Percentiles rank a stretch among this genome's conserved stretches.
These are phyloP conservation scores for Tinea semifulvella DNA, from an alignment of 2,888 invertebrate genomes.

Conservation along the genomic window DNA sequence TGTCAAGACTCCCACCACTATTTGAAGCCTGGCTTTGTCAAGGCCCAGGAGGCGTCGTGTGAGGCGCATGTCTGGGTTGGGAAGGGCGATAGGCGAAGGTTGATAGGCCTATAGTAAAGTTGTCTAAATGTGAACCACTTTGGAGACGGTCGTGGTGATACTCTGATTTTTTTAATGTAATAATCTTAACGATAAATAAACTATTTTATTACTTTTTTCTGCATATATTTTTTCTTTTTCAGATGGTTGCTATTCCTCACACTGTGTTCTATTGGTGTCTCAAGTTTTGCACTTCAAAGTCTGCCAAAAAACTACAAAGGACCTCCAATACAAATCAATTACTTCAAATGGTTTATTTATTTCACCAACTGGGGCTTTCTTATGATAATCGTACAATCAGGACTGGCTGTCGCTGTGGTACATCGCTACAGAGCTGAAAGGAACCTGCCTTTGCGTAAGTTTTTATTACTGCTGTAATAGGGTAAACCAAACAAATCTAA, in stretches of 20 bases:
- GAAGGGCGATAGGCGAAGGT: no score
- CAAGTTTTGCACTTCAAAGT: constrained; percentile 49
- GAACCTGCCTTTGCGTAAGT: constrained; percentile 39
- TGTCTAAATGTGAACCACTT: no score
- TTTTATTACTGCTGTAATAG: no score
- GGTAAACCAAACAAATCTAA: no score
- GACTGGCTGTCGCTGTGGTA: constrained; percentile 60
- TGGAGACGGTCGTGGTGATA: no score
- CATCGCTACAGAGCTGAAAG: constrained; percentile 46
- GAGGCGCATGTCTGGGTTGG: no score
- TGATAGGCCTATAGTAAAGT: no score
- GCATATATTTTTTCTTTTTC: constrained; percentile 23
- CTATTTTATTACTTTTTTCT: not conserved
- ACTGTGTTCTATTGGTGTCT: constrained; percentile 49
- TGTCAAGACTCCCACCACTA: no score
- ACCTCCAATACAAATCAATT: constrained; percentile 46
- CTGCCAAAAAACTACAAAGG: constrained; percentile 44
- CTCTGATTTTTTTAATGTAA: no score
- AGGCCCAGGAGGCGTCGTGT: no score
- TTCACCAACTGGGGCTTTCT: constrained; percentile 78
- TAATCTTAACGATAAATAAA: not conserved
- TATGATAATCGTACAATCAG: constrained; percentile 65
- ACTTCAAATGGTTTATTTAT: constrained; percentile 75
- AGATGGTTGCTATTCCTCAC: constrained; percentile 66
- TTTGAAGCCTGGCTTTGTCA: no score